Conservation (phyloP, 2,113 vertebrate genomes). For the Hippolais icterina region DNA sequence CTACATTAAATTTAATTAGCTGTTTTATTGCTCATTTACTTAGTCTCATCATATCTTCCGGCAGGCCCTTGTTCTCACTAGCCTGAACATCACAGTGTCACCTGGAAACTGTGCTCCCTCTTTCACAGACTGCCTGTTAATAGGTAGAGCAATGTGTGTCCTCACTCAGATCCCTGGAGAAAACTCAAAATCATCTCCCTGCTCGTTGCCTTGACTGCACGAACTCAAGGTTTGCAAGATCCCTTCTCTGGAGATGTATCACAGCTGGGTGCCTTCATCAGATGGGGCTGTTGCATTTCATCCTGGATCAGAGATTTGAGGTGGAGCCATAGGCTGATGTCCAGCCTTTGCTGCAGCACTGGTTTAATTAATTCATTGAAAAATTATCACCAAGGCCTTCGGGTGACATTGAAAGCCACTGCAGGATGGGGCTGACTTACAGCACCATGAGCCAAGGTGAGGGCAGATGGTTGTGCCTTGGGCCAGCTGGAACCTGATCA, state of each 20-base stretch:
- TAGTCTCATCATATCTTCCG: background rate
- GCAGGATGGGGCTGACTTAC: background rate
- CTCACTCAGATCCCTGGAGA: background rate
- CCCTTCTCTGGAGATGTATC: background rate
- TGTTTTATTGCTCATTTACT: slow-evolving; percentile 36
- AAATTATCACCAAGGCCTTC: background rate
- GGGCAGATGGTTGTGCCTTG: background rate
- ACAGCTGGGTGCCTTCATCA: background rate
- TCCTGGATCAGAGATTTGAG: background rate
- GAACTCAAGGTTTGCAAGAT: background rate
- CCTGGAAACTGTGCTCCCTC: background rate
- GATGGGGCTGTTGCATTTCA: background rate
- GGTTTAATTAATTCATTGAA: background rate
- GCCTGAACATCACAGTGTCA: background rate
- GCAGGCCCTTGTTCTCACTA: background rate
- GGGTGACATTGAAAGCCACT: background rate
- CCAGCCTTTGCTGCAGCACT: background rate
- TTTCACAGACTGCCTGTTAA: background rate
- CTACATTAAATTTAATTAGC: slow-evolving; percentile 40
- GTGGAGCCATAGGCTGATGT: background rate
- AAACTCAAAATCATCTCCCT: background rate
- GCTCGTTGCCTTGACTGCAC: background rate
- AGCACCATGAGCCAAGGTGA: background rate
- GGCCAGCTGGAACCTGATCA: background rate
- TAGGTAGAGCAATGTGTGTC: background rate